These are phyloP conservation scores for Drosophila buzzatii DNA, from an alignment of 2,888 invertebrate genomes.

Conservation along the genomic window DNA sequence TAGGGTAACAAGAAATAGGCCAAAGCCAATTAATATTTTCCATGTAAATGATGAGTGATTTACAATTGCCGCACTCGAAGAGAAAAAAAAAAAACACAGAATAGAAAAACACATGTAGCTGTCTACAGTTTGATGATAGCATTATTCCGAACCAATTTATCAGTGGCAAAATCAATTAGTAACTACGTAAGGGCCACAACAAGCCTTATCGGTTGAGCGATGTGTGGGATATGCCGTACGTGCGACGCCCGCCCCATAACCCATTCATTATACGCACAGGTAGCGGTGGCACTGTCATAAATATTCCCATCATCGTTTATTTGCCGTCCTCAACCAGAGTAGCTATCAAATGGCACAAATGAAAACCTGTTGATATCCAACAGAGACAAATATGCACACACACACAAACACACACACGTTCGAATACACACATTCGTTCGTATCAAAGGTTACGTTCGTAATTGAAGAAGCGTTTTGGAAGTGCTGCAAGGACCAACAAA, in stretches of 20 bases:
- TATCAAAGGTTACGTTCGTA: conserved; percentile 59
- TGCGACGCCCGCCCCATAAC: conserved; percentile 46
- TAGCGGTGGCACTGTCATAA: conserved; percentile 76
- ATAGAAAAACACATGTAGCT: conserved; percentile 56
- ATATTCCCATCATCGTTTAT: conserved; percentile 81
- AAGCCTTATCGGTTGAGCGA: conserved; percentile 56
- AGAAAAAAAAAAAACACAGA: neutral
- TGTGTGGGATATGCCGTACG: conserved; percentile 21
- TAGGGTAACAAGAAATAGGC: conserved; percentile 54
- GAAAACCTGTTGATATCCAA: conserved; percentile 76
- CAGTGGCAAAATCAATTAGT: conserved; percentile 77
- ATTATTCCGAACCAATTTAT: conserved; percentile 66
- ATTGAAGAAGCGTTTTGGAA: conserved; percentile 64
- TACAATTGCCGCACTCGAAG: conserved; percentile 57
- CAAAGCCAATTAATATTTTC: conserved; percentile 53
- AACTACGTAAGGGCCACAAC: conserved; percentile 59
- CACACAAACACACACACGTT: conserved; percentile 22
- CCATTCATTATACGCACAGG: conserved; percentile 77
- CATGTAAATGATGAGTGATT: conserved; percentile 66
- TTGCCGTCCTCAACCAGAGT: conserved; percentile 50
- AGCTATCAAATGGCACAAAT: conserved; percentile 74
- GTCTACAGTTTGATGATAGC: conserved; percentile 51
- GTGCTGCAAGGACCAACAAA: conserved; percentile 31
- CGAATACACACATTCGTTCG: conserved; percentile 1
- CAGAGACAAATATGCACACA: conserved; percentile 23